Conservation (phyloP, 2,888 invertebrate genomes). For the Taenaris catops region DNA sequence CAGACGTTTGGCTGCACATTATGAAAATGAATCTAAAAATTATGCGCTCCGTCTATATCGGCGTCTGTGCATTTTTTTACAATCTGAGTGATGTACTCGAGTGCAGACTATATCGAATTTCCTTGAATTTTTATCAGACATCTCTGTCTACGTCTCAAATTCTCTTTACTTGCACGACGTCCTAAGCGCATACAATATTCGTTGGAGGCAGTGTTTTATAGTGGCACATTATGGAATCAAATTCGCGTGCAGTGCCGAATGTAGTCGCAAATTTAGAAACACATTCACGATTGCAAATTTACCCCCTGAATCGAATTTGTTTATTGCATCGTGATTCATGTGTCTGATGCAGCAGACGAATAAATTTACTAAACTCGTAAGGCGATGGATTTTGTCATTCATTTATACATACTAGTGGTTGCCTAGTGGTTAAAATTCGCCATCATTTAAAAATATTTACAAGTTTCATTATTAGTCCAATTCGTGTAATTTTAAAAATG, state of each 20-base stretch:
- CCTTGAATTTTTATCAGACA: conserved; percentile 75
- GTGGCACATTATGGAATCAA: conserved; percentile 25
- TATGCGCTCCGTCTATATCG: conserved; percentile 56
- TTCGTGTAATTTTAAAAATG: too few relatives aligned
- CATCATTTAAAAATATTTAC: too few relatives aligned
- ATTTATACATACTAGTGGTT: too few relatives aligned
- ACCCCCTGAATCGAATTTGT: conserved; percentile 57
- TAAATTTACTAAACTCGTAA: conserved; percentile 42
- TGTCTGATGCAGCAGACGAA: conserved; percentile 72
- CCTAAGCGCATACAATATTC: conserved; percentile 33
- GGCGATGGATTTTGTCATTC: conserved; percentile 16
- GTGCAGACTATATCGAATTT: conserved; percentile 71
- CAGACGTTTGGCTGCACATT: conserved; percentile 66
- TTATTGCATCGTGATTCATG: conserved; percentile 72
- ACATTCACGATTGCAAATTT: conserved; percentile 32
- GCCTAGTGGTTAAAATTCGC: too few relatives aligned
- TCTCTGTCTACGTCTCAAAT: conserved; percentile 48
- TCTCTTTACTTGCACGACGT: conserved; percentile 25
- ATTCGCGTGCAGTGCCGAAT: conserved; percentile 29
- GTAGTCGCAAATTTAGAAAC: conserved; percentile 37
- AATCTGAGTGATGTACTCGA: conserved; percentile 67
- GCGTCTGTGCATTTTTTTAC: conserved; percentile 73
- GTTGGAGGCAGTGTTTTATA: conserved; percentile 9
- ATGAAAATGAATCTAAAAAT: conserved; percentile 75
- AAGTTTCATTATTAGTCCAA: too few relatives aligned